Base-by-base conservation (phyloP, 2,888 invertebrate species). In the Eupeodes luniger region DNA sequence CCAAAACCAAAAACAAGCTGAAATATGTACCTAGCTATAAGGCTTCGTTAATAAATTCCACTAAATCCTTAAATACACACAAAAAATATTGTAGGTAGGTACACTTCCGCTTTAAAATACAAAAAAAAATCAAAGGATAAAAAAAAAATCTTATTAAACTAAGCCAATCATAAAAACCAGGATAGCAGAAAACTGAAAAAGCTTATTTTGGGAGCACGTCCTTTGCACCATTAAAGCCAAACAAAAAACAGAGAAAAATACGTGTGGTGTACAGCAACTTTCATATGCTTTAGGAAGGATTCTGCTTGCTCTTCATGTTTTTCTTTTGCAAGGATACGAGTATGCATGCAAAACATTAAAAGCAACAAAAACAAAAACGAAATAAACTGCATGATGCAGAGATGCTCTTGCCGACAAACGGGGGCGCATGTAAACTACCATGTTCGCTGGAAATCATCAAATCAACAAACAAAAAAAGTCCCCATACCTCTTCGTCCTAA, bases 151-250 rank as follows among this genome's bases (percentile, higher is more conserved):
- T 55, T 84, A 87, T 87, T 87, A 87, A 84, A 87, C 69, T 62
- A 80, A 87, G 77, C 77, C 80, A 87, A 84, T 87, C 87, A 87
- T 84, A 87, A 87, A 87, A 87, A 87, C 84, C 87, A 84, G 87
- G 83, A 80, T 49, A 87, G 76, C 83, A 79, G 83, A 83, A 83
- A 83, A 80, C 87, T 76, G 57, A 83, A 70, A 75, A 82, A 83
- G 75, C 82, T 79, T 51, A 79, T 47, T 2, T 57, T 27, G 69
- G 64, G 10, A 51, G 61, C 83, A 83, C 79, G 79, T 87, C 62
- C 67, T 74, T 55, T 64, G 27, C 53, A 47, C 67, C 55, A 40
- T 57, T 40, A 72, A 67, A 59, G 16, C 47, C 51, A 59, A 69
- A 51, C 27, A 49, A 44, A 67, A 19, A 75, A 70, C 57, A 78